Evolutionary conservation across 30 jellyfish, hydroid and myxozoan species (phyloP).

Genomic region (Hydractinia symbiolongicarpus): DNA sequence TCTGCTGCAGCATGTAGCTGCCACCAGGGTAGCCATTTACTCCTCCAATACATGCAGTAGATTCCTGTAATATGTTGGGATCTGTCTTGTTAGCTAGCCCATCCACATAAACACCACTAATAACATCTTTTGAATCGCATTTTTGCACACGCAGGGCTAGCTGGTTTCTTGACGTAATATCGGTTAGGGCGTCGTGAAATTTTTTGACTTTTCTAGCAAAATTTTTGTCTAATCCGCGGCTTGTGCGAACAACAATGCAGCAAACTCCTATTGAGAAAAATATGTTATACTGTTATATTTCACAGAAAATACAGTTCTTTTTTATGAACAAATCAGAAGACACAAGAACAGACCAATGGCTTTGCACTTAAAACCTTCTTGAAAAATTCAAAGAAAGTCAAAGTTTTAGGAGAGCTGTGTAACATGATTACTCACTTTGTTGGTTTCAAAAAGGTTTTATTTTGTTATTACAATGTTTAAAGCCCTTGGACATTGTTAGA

Average conservation of each 20-base stretch:
- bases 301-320: too few relatives aligned
- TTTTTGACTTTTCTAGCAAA: neutral
- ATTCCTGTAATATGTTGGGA: slow-evolving; percentile 15
- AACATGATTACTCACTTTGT: too few relatives aligned
- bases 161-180: neutral
- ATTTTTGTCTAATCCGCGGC: neutral
- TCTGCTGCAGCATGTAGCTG: slow-evolving; percentile 36
- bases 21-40: slow-evolving; percentile 38
- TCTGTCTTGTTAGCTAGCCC: slow-evolving; percentile 33
- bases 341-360: too few relatives aligned
- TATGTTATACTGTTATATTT: neutral
- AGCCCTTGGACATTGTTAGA: too few relatives aligned
- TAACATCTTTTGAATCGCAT: slow-evolving; percentile 14
- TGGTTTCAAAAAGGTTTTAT: too few relatives aligned
- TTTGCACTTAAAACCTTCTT: too few relatives aligned
- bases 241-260: slow-evolving; percentile 4
- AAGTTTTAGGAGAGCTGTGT: too few relatives aligned
- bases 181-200: neutral
- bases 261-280: slow-evolving; percentile 10
- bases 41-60: slow-evolving; percentile 21
- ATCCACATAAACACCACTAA: slow-evolving; percentile 18
- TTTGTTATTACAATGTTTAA: too few relatives aligned
- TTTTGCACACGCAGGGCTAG: neutral
- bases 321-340: too few relatives aligned
- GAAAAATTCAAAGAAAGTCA: too few relatives aligned